Percentiles rank a stretch among this genome's conserved stretches.
Conservation (phyloP, 2,113 vertebrate species). For the Eupsittula cactorum region DNA sequence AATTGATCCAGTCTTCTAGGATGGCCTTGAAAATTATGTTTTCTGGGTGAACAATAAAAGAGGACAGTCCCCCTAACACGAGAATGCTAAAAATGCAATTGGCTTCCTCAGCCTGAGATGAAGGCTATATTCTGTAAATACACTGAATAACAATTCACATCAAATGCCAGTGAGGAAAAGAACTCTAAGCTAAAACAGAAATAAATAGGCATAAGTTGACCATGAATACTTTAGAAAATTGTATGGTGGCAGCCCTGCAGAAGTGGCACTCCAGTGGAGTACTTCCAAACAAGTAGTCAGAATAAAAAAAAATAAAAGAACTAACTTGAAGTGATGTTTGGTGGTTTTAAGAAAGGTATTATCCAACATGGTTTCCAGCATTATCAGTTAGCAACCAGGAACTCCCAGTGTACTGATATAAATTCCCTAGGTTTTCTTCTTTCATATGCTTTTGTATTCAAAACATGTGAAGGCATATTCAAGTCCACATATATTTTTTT, state of each 20-base stretch:
- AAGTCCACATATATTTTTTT: neutral
- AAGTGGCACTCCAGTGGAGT: neutral
- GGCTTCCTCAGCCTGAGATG: neutral
- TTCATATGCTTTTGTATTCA: neutral
- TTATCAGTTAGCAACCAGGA: neutral
- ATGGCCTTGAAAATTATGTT: neutral
- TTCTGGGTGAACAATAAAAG: neutral
- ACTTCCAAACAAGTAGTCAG: neutral
- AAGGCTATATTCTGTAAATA: neutral
- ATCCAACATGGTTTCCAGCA: neutral
- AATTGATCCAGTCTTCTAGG: neutral
- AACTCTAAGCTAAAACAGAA: neutral
- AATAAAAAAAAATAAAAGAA: neutral
- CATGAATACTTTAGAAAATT: neutral
- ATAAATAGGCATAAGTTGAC: neutral
- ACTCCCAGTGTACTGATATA: neutral
- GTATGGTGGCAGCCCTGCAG: neutral
- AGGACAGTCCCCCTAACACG: fast-evolving
- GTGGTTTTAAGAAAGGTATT: neutral
- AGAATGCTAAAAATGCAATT: neutral
- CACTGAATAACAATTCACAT: neutral
- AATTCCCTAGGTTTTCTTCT: neutral
- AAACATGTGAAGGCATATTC: neutral
- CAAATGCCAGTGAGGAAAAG: neutral
- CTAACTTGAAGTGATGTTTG: fast-evolving